Evolutionary conservation across 2,113 vertebrate species (phyloP), one percentile per base, ranked within the genome.

Genomic region (Petroica traversi): DNA sequence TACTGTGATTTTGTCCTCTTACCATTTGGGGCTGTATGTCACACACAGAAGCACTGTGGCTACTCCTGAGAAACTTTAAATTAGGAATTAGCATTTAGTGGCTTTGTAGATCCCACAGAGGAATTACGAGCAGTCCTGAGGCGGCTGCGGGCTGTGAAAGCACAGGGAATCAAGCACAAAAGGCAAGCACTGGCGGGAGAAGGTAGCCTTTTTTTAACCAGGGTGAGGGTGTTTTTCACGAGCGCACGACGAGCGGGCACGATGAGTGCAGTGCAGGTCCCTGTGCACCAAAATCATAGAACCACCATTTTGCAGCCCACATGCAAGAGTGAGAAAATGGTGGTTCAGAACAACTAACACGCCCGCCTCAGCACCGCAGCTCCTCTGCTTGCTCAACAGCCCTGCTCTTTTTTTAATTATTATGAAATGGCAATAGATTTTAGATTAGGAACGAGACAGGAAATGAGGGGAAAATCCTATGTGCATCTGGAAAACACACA

Each of bases 281-380:
- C 95, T 40, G n/a, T 54, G 72, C 88, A 83, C 91, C 91, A 88
- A 92, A 97, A 96, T 86, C 89, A 83, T 55, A 86, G 74, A 95
- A 51, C 96, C 97, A 97, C 98, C 98, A 97, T 98, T 97, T 98
- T 97, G 94, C 96, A 76, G 85, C 93, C 85, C 11, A 52, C 86
- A 83, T 25, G 46, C 87, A 62, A 88, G 40, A 81, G 92, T n/a
- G 26, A 86, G 97, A 92, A 98, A 97, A 98, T 97, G 97, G 98
- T 97, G 98, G 97, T 93, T 95, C 78, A 51, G 94, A 83, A 67
- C 22, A 49, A 52, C 95, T 80, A 90, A 63, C 87, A 79, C 84
- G 54, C 80, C 71, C 68, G 5, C 82, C 95, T 95, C 62, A 22
- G 16, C 75, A 88, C 86, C 6, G 0, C 77, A 72, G 77, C 81